These are phyloP conservation scores for Heliconius congener DNA, from an alignment of 1,140 invertebrate species.

Conservation along the genomic window DNA sequence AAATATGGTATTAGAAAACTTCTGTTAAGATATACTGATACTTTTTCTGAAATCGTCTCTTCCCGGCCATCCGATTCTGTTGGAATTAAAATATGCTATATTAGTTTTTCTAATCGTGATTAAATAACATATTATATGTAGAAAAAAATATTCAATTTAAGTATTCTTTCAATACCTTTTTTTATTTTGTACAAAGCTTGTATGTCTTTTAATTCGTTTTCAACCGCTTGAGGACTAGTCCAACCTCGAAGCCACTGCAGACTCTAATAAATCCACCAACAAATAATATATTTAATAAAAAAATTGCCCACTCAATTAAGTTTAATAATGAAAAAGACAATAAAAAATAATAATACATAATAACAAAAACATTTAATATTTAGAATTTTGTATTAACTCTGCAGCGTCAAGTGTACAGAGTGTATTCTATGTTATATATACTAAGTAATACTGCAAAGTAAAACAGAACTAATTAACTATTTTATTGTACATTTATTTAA, in stretches of 20 bases:
- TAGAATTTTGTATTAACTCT: no score
- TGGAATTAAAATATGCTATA: slow-evolving; percentile 34
- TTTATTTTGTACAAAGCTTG: slow-evolving; percentile 57
- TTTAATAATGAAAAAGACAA: neutral
- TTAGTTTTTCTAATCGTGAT: neutral
- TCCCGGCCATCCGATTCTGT: slow-evolving; percentile 38
- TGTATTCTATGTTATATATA: no score
- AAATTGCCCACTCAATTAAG: neutral
- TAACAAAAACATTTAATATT: no score
- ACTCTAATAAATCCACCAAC: slow-evolving; percentile 57
- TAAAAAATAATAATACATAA: neutral
- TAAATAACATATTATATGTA: neutral
- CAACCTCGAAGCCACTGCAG: slow-evolving; percentile 87
- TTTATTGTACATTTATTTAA: no score
- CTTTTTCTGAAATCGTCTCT: slow-evolving; percentile 49
- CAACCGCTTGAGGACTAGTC: slow-evolving; percentile 80
- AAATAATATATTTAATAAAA: neutral
- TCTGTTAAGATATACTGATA: slow-evolving; percentile 76
- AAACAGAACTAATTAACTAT: no score
- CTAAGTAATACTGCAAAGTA: no score
- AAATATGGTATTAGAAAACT: slow-evolving; percentile 85
- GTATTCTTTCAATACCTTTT: slow-evolving; percentile 46
- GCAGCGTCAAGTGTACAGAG: no score
- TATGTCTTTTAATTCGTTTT: slow-evolving; percentile 82
- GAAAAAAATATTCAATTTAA: neutral